A percentile compares a stretch with the other conserved stretches of the same genome.
Conservation (phyloP, 2,888 invertebrate species). For the Alviniconcha strummeri region DNA sequence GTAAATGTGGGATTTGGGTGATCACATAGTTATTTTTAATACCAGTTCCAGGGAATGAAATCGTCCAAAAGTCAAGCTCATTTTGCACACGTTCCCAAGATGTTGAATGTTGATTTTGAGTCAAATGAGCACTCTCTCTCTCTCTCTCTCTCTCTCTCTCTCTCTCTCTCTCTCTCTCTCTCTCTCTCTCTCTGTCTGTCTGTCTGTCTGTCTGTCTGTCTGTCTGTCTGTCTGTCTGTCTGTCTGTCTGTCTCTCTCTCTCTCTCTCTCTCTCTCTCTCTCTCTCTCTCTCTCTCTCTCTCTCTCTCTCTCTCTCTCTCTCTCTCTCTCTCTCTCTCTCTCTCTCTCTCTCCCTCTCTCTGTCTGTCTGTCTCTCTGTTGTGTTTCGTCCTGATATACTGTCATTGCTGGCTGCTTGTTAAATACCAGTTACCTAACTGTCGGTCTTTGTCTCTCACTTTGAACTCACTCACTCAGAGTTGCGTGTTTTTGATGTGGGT, state of each 20-base stretch:
- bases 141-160: slow-evolving; percentile 14
- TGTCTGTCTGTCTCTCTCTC: background rate
- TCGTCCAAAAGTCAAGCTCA: no score
- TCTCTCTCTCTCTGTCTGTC: background rate
- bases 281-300: background rate
- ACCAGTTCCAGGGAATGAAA: no score
- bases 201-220: background rate
- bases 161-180: background rate
- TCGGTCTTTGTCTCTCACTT: no score
- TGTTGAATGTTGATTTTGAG: background rate
- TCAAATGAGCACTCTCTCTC: background rate
- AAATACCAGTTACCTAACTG: no score
- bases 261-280: background rate
- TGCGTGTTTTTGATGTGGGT: no score
- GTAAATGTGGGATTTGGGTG: no score
- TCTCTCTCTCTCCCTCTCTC: background rate
- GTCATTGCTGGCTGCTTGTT: no score
- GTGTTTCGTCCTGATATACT: background rate
- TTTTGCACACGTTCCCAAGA: no score
- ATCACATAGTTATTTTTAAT: no score
- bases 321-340: background rate
- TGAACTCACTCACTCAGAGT: no score
- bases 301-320: background rate
- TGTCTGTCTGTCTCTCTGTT: background rate
- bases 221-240: no score